Evolutionary conservation across 2,797 vertebrate genomes (phyloP), one percentile per base, ranked within the genome.

Genomic region (Aythya fuligula): DNA sequence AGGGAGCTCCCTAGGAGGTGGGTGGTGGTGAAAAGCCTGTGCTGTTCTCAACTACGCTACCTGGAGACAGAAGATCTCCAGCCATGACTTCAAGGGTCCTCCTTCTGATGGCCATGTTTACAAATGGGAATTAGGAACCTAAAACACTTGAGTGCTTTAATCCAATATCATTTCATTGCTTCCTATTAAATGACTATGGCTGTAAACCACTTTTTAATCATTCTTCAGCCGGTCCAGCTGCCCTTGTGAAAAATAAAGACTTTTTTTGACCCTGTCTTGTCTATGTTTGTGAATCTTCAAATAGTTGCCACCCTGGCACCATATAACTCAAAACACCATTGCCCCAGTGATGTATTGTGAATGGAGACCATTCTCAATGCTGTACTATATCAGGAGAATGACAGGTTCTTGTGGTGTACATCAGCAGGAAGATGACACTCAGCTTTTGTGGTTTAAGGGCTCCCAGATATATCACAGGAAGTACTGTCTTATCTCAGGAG

Each of bases 391-490:
- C 97, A 95, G 56, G 3, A 13, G 76, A 66, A 65, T 97, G 97
- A 92, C 96, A 97, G 41, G 45, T 85, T 84, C 84, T 95, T 76
- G 64, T 66, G 89, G 56, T 78, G 86, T 89, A 80, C 89, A 85
- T 95, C 94, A 97, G 79, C 80, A 89, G 84, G 61, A 90, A 86
- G 94, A 93, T 81, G 95, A 97, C 96, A 92, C 39, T 79, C 74
- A 25, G 65, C 94, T 78, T 97, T 89, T 90, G 69, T 95, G 78
- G 90, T 96, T 96, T 90, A 94, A 96, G 82, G 89, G 38, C 82
- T 88, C 67, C 71, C 71, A 80, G 76, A 97, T 83, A 78, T 24
- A 97, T 95, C 60, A 91, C 18, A 70, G 86, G 32, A 89, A 90
- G 62, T 27, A 61, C 89, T 82, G 72, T 36, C 53, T 87, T 39